These are phyloP conservation scores for Pseudorhiza aurosa DNA, from an alignment of 30 jellyfish, hydroid and myxozoan species.

Conservation along the genomic window DNA sequence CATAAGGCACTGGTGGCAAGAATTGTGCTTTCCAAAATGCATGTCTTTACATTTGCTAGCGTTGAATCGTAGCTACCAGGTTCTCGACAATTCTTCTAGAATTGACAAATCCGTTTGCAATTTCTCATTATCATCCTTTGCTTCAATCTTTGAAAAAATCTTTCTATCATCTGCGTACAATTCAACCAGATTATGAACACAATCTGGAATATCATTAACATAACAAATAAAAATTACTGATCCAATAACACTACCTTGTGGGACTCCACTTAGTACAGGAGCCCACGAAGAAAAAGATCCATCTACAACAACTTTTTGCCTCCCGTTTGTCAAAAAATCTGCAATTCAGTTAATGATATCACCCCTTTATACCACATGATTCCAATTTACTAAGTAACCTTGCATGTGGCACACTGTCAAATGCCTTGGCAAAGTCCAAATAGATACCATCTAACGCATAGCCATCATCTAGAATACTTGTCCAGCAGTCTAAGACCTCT, in stretches of 20 bases:
- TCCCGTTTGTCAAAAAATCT: conserved; percentile 13
- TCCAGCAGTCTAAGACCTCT: conserved; percentile 21
- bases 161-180: conserved; percentile 46
- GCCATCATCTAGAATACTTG: conserved; percentile 7
- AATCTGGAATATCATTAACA: conserved; percentile 32
- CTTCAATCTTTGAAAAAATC: conserved; percentile 24
- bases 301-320: conserved; percentile 18
- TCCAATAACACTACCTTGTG: conserved; percentile 37
- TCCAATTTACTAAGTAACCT: conserved; percentile 1
- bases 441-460: conserved; percentile 25
- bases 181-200: conserved; percentile 19
- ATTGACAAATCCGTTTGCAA: conserved; percentile 3
- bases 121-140: not conserved
- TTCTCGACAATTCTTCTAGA: not conserved
- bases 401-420: conserved; percentile 33
- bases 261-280: conserved; percentile 28
- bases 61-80: not conserved
- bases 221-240: conserved; percentile 10
- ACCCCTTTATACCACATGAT: conserved; percentile 16
- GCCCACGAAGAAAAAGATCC: conserved; percentile 17
- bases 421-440: conserved; percentile 48
- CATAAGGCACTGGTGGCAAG: not conserved
- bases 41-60: conserved; percentile 7
- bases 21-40: conserved; percentile 7
- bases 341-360: conserved; percentile 12